A percentile compares a stretch with the other conserved stretches of the same genome.
These are phyloP conservation scores for Alectura lathami DNA, from an alignment of 2,113 vertebrate species.

Conservation along the genomic window DNA sequence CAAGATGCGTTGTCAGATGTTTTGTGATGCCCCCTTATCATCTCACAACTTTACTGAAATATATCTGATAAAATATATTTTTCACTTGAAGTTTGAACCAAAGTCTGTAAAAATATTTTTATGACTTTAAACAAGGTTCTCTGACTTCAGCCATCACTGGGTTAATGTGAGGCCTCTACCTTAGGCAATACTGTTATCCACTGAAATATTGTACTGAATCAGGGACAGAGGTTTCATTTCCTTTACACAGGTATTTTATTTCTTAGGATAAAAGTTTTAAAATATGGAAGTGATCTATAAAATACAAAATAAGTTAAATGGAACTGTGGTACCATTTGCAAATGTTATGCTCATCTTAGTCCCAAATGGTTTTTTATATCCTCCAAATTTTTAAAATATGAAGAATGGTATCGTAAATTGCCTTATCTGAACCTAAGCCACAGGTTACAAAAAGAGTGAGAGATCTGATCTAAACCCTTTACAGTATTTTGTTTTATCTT, in stretches of 20 bases:
- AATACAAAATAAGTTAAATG: neutral
- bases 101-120: neutral
- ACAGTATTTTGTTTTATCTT: neutral
- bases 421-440: neutral
- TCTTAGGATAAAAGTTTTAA: neutral
- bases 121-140: neutral
- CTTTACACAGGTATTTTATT: neutral
- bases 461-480: neutral
- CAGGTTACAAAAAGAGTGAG: neutral
- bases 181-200: neutral
- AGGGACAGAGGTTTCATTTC: neutral
- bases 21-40: neutral
- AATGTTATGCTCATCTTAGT: fast-evolving
- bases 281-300: neutral
- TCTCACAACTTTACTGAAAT: neutral
- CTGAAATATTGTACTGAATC: fast-evolving
- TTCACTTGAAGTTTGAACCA: neutral
- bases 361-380: neutral
- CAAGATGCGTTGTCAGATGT: neutral
- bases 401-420: neutral
- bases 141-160: neutral
- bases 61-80: neutral
- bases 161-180: neutral
- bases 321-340: neutral
- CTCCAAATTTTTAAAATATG: neutral